Percentiles rank a stretch among this genome's conserved stretches.
Evolutionary conservation across 2,113 vertebrate species (phyloP).

Genomic region (Menidia beryllina): DNA sequence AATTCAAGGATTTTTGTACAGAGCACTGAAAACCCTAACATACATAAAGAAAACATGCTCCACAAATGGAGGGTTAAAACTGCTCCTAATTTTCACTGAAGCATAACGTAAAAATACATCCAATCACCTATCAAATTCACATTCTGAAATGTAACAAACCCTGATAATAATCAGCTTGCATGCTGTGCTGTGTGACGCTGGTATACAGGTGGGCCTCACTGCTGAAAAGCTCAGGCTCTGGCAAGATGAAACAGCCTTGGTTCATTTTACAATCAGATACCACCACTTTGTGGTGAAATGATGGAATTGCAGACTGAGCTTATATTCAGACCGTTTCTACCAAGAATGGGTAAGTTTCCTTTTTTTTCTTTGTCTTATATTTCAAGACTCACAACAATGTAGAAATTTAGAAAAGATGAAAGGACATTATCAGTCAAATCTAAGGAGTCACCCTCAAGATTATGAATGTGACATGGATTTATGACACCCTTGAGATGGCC

Average conservation of each 20-base stretch:
- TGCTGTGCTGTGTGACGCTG: neutral
- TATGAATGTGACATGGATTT: neutral
- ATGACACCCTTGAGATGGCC: neutral
- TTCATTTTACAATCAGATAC: constrained; percentile 17
- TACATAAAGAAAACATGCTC: neutral
- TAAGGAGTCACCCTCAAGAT: neutral
- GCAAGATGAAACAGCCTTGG: constrained; percentile 5
- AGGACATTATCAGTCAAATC: neutral
- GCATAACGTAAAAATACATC: too few relatives aligned
- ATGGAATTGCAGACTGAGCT: constrained; percentile 2
- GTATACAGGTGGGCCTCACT: neutral
- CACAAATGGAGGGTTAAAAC: neutral
- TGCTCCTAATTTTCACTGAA: neutral
- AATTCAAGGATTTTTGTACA: neutral
- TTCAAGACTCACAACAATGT: neutral
- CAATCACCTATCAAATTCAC: neutral
- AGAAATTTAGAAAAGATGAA: neutral
- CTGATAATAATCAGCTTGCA: neutral
- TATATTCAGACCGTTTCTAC: too few relatives aligned
- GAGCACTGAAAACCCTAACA: constrained; percentile 25
- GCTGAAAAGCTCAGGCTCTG: neutral
- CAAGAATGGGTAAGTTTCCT: neutral
- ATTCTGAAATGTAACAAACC: neutral
- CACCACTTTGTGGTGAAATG: constrained; percentile 33
- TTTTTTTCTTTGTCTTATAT: neutral